These are phyloP conservation scores for Thalpophila matura DNA, from an alignment of 2,888 invertebrate genomes.

Conservation along the genomic window DNA sequence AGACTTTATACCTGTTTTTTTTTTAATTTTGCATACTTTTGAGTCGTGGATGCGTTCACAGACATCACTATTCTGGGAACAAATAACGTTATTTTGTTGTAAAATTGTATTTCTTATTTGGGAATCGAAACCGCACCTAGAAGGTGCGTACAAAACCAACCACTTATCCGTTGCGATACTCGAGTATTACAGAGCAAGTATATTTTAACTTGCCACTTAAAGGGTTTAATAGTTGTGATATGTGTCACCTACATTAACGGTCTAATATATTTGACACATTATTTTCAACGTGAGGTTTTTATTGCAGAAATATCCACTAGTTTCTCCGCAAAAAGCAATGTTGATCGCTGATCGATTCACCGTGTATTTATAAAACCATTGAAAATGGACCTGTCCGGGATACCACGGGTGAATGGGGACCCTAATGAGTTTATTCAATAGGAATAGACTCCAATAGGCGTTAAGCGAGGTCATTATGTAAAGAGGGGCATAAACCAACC, in stretches of 20 bases:
- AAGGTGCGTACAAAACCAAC: too few species aligned
- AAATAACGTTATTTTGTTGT: too few species aligned
- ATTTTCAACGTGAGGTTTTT: not conserved
- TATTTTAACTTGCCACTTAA: too few species aligned
- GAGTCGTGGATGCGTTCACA: too few species aligned
- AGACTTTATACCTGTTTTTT: constrained; percentile 26
- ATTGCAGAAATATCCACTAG: not conserved
- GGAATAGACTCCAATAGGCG: constrained; percentile 58
- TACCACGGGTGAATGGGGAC: constrained; percentile 45
- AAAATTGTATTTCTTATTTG: too few species aligned
- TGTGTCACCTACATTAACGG: too few species aligned
- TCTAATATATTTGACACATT: too few species aligned
- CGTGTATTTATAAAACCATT: constrained; percentile 46
- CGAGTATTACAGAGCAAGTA: too few species aligned
- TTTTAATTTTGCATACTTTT: not conserved
- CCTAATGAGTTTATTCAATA: constrained; percentile 64
- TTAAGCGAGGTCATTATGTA: constrained; percentile 59
- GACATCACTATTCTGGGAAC: too few species aligned
- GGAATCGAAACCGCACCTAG: too few species aligned
- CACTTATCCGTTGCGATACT: too few species aligned
- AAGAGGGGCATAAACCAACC: constrained; percentile 54
- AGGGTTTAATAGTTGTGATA: too few species aligned
- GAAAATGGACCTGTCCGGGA: constrained; percentile 45
- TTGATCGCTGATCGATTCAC: constrained; percentile 24
- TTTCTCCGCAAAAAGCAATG: constrained; percentile 8